Percentiles rank a stretch among this genome's conserved stretches.
These are phyloP conservation scores for Sebastes variabilis DNA, from an alignment of 2,797 vertebrate species.

Conservation along the genomic window DNA sequence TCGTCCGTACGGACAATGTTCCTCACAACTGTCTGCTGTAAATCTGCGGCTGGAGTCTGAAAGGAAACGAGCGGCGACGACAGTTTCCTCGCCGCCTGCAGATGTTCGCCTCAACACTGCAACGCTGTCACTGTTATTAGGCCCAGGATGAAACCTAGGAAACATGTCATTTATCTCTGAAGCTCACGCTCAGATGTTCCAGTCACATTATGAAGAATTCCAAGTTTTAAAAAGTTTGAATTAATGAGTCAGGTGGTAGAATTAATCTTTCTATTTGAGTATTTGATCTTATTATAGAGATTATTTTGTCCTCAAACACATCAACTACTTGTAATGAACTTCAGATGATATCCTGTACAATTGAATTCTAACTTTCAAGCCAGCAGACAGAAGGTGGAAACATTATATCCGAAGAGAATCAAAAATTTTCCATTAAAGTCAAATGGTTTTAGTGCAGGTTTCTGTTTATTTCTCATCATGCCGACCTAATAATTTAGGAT, in stretches of 20 bases:
- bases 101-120: conserved; percentile 34
- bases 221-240: background rate
- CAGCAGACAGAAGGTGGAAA: background rate
- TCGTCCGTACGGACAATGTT: conserved; percentile 30
- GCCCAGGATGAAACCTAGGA: background rate
- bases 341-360: background rate
- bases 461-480: background rate
- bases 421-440: background rate
- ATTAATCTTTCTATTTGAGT: background rate
- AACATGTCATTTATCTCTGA: background rate
- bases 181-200: background rate
- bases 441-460: background rate
- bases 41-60: conserved; percentile 56
- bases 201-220: background rate
- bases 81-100: conserved; percentile 50
- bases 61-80: conserved; percentile 45
- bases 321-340: background rate
- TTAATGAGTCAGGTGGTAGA: background rate
- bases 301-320: background rate
- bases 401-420: background rate
- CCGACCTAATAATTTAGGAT: background rate
- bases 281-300: background rate
- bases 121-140: background rate
- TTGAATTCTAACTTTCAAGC: background rate
- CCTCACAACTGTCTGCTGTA: conserved; percentile 54